Evolutionary conservation across 2,888 invertebrate genomes (phyloP).

Genomic region (Catocala nupta): DNA sequence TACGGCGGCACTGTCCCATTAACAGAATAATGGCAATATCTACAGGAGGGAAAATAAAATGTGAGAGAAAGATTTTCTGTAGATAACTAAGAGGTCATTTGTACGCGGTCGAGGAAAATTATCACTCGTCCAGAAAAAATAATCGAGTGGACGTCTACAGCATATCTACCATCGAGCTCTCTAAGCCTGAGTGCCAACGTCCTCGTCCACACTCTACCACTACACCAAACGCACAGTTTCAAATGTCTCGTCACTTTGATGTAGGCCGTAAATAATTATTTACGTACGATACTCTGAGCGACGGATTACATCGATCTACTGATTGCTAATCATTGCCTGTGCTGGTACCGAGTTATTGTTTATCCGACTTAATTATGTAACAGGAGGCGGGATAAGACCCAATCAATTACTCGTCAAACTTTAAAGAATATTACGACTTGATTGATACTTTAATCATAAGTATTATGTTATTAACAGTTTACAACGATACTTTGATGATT

Average conservation of each 20-base stretch:
- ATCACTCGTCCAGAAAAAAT: conserved; percentile 81
- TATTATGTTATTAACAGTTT: no score
- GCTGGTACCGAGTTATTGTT: conserved; percentile 35
- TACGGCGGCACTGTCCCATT: conserved; percentile 70
- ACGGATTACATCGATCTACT: conserved; percentile 26
- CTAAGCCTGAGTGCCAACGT: conserved; percentile 13
- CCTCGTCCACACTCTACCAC: conserved; percentile 31
- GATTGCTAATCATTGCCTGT: conserved; percentile 38
- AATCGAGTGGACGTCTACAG: conserved; percentile 63
- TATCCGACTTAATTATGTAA: conserved; percentile 28
- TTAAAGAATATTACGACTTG: conserved; percentile 4
- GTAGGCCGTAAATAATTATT: conserved; percentile 42
- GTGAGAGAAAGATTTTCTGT: conserved; percentile 77
- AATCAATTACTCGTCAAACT: conserved; percentile 16
- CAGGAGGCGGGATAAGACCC: conserved; percentile 13
- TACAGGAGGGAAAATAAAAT: conserved; percentile 77
- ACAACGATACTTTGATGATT: no score
- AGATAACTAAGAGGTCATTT: conserved; percentile 82
- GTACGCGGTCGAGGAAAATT: conserved; percentile 82
- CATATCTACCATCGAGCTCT: conserved; percentile 44
- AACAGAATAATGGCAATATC: conserved; percentile 81
- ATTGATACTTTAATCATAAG: not conserved
- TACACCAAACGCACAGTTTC: not conserved
- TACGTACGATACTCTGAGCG: conserved; percentile 29
- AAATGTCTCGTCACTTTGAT: conserved; percentile 31